Evolutionary conservation across 2,888 invertebrate genomes (phyloP), one percentile per base, ranked within the genome.

Genomic region (Drosophila anomalipes): DNA sequence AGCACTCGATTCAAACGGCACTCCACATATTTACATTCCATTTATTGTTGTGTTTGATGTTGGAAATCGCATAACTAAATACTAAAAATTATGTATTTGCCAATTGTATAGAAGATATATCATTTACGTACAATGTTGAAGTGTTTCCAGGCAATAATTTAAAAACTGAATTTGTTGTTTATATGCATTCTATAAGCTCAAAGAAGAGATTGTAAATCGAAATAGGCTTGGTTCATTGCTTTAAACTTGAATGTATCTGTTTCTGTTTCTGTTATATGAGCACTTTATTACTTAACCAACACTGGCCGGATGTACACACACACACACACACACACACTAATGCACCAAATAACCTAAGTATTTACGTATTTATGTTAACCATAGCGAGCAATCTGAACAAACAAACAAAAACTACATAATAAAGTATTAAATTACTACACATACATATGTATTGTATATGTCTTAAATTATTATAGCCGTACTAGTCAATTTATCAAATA

Each of bases 401-500:
- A 44, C 51, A 19, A 51, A 51, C 16, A 51, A 51, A 16, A 30
- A 75, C 59, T 70, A 58, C 39, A 47, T 60, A 66, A 73, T 58
- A 66, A 84, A 82, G 83, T 86, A 85, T 87, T 87, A 73, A 70
- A 77, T 66, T 63, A 76, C 52, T 78, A 70, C 47, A 71, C 69
- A 77, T 70, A 67, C 59, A 62, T 56, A 60, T 64, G n/a, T 61
- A 62, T 56, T 64, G n/a, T 61, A 64, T 51, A 82, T 82, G 82
- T 78, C 76, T 83, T 71, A 77, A 83, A 74, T 58, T 59, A 66
- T 74, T 76, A 73, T 86, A 88, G 86, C 74, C 72, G 78, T 86
- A 82, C 86, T 86, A 86, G 86, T 86, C 86, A 86, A 86, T 75
- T 88, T 88, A 86, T 86, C 58, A 82, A 88, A 75, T 88, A 75